phyloP scores from a whole-genome alignment of 2,797 vertebrate species.

The Dromococcyx pavoninus region DNA sequence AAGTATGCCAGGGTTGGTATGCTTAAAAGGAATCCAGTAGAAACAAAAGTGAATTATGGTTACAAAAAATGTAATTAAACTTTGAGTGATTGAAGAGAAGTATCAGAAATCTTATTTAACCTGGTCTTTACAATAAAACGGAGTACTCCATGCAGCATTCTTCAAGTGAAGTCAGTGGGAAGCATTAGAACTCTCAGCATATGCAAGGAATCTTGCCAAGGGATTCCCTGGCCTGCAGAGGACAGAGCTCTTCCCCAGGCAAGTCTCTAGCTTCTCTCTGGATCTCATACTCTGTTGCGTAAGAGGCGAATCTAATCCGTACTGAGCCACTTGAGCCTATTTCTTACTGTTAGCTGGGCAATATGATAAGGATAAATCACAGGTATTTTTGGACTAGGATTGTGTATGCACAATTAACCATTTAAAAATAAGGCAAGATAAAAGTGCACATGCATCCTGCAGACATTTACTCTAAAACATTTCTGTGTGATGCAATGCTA shows the following conservation, averaged over 20 bases:
- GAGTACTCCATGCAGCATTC: background rate
- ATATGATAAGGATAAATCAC: slow-evolving; percentile 62
- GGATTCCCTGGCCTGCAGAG: slow-evolving; percentile 27
- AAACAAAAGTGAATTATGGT: background rate
- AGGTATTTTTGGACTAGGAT: slow-evolving; percentile 62
- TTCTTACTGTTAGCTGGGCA: slow-evolving; percentile 50
- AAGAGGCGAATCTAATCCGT: slow-evolving; percentile 43
- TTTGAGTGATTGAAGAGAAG: background rate
- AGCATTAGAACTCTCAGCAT: background rate
- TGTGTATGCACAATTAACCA: background rate
- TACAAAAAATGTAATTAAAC: background rate
- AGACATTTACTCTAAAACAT: background rate
- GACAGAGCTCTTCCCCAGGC: background rate
- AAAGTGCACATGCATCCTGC: background rate
- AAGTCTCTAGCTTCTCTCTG: slow-evolving; percentile 7
- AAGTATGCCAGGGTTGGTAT: background rate
- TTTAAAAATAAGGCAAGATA: slow-evolving; percentile 27
- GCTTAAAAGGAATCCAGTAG: background rate
- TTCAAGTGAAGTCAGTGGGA: background rate
- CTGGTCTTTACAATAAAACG: background rate
- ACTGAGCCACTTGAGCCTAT: slow-evolving; percentile 61
- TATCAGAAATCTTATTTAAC: background rate
- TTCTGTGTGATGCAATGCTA: background rate
- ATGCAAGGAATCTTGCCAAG: background rate
- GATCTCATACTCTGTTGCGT: slow-evolving; percentile 26